Percentiles rank a stretch among this genome's conserved stretches.
These are phyloP conservation scores for Drosophila gunungcola DNA, from an alignment of 1,140 invertebrate species.

Conservation along the genomic window DNA sequence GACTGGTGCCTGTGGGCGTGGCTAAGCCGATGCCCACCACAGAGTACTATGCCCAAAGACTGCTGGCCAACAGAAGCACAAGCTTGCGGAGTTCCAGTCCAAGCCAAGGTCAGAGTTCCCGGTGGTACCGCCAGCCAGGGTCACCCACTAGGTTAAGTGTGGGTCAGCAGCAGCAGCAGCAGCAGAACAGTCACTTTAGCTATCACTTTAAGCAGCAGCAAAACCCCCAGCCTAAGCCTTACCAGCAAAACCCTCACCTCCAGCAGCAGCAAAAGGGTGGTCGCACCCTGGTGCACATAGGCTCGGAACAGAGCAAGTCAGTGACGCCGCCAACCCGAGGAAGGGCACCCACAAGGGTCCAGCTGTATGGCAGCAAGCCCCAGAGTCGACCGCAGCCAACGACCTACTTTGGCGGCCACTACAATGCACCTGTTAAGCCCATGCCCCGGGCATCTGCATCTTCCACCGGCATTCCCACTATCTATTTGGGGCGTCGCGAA, in stretches of 20 bases:
- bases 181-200: no score
- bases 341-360: conserved; percentile 62
- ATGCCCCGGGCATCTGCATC: conserved; percentile 10
- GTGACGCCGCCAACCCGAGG: conserved; percentile 39
- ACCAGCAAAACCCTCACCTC: no score
- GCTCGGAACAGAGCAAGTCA: conserved; percentile 49
- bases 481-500: conserved; percentile 73
- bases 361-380: conserved; percentile 63
- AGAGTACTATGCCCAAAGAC: conserved; percentile 64
- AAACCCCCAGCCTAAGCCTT: no score
- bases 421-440: conserved; percentile 57
- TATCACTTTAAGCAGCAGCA: no score
- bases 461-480: conserved; percentile 22
- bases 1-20: conserved; percentile 79
- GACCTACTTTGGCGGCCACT: conserved; percentile 72
- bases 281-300: conserved; percentile 74
- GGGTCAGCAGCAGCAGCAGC: no score
- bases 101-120: not conserved
- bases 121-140: conserved; percentile 38
- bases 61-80: conserved; percentile 39
- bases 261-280: conserved; percentile 38
- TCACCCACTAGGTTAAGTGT: no score
- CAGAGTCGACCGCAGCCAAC: conserved; percentile 22
- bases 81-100: conserved; percentile 13
- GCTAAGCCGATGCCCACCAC: conserved; percentile 80